Evolutionary conservation across 2,888 invertebrate species (phyloP).

Genomic region (Synanthedon tipuliformis): DNA sequence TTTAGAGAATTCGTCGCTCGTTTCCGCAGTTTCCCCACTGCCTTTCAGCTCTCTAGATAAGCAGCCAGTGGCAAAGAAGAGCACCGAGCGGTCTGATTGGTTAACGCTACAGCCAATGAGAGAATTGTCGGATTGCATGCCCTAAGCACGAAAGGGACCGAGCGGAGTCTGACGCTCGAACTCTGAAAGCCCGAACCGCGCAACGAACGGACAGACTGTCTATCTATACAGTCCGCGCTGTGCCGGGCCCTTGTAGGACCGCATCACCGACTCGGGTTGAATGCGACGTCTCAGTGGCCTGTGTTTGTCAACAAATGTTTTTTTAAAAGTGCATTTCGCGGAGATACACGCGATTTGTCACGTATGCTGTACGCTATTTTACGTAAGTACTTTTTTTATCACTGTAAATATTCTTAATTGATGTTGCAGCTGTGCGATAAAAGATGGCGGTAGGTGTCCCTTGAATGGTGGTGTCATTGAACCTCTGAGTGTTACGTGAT

Average conservation of each 20-base stretch:
- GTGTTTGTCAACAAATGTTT: conserved; percentile 43
- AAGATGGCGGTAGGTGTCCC: conserved; percentile 53
- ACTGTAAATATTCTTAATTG: conserved; percentile 18
- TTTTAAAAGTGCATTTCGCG: conserved; percentile 28
- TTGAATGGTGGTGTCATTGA: conserved; percentile 44
- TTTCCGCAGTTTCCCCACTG: conserved; percentile 61
- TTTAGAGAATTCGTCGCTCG: conserved; percentile 38
- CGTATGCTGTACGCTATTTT: conserved; percentile 28
- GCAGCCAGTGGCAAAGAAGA: conserved; percentile 35
- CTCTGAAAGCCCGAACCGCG: conserved; percentile 1
- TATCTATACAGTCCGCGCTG: too few relatives aligned
- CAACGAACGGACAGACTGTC: conserved; percentile 39
- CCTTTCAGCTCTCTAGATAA: conserved; percentile 32
- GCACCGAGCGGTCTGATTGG: conserved; percentile 37
- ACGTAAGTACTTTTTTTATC: conserved; percentile 42
- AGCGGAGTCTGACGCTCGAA: conserved; percentile 8
- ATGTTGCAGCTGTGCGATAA: conserved; percentile 24
- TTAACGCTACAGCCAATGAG: conserved; percentile 37
- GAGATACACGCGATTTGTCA: conserved; percentile 25
- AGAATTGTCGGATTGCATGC: conserved; percentile 26
- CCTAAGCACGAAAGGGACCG: conserved; percentile 57
- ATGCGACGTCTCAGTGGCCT: conserved; percentile 15
- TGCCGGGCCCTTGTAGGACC: conserved; percentile 51
- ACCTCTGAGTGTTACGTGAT: conserved; percentile 30
- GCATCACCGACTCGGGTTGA: conserved; percentile 35